Percentiles rank a stretch among this genome's conserved stretches.
Evolutionary conservation across 2,113 vertebrate genomes (phyloP).

Genomic region (Chascanopsetta lugubris): DNA sequence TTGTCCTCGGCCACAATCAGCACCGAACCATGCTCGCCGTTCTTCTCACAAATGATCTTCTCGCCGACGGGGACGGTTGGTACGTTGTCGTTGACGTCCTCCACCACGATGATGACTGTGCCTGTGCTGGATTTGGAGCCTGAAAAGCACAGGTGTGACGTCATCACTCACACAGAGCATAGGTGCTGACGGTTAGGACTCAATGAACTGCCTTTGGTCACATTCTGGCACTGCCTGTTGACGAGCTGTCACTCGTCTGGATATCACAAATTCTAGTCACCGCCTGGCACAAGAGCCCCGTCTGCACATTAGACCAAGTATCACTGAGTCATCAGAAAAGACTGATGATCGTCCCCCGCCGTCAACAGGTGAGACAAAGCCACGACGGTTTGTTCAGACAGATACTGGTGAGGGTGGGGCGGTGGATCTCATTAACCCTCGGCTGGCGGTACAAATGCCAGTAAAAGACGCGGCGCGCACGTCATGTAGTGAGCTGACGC

Average conservation of each 20-base stretch:
- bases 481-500: neutral
- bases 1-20: conserved; percentile 75
- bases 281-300: neutral
- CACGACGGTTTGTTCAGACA: conserved; percentile 9
- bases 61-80: conserved; percentile 65
- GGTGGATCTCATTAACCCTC: neutral
- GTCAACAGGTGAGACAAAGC: conserved; percentile 17
- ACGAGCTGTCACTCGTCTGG: neutral
- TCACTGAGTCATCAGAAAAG: conserved; percentile 24
- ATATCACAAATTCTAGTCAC: neutral
- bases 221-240: neutral
- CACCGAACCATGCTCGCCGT: conserved; percentile 68
- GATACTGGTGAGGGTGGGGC: conserved; percentile 40
- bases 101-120: conserved; percentile 82
- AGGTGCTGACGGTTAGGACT: neutral
- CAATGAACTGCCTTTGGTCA: neutral
- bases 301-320: neutral
- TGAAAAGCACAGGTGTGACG: conserved; percentile 50
- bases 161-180: neutral
- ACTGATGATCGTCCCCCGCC: neutral
- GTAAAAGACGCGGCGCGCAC: neutral
- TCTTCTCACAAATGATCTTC: conserved; percentile 78
- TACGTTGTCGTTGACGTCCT: conserved; percentile 84
- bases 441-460: neutral
- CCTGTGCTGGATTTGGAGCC: conserved; percentile 86